A percentile compares a stretch with the other conserved stretches of the same genome.
Evolutionary conservation across 1,140 invertebrate species (phyloP).

Genomic region (Eubasilissa regina): DNA sequence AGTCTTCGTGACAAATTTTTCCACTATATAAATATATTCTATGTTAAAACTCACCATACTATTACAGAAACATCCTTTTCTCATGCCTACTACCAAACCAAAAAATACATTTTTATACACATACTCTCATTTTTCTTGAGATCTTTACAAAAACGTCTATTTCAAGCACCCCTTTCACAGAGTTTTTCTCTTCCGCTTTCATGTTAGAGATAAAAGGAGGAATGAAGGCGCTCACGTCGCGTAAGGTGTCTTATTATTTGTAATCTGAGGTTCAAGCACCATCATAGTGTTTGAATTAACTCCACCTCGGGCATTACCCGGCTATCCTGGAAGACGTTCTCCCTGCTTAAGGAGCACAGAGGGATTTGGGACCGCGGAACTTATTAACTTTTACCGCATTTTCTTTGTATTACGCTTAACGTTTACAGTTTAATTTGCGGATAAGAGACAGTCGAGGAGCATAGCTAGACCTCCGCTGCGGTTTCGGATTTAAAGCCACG

Average conservation of each 20-base stretch:
- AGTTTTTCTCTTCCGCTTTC: conserved; percentile 11
- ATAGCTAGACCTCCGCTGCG: background rate
- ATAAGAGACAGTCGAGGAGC: conserved; percentile 6
- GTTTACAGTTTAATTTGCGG: conserved; percentile 46
- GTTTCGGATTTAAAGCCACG: background rate
- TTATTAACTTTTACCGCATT: conserved; percentile 54
- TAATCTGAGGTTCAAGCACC: conserved; percentile 8
- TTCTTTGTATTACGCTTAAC: conserved; percentile 41
- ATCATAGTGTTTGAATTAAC: conserved; percentile 34
- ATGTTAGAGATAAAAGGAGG: background rate
- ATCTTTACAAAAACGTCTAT: background rate
- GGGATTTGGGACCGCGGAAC: conserved; percentile 48
- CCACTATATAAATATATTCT: too few species aligned
- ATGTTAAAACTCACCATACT: too few species aligned
- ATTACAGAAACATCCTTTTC: too few species aligned
- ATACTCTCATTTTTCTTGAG: background rate
- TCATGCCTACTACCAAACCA: background rate
- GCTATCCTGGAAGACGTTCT: background rate
- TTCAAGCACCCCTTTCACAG: background rate
- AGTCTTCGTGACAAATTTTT: too few species aligned
- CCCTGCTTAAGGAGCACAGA: conserved; percentile 34
- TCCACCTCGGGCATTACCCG: conserved; percentile 25
- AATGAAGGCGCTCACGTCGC: conserved; percentile 4
- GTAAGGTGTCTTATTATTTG: conserved; percentile 33
- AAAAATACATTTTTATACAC: background rate